Conservation (phyloP, 92 coral and sea anemone genomes). For the Parazoanthus darwini region DNA sequence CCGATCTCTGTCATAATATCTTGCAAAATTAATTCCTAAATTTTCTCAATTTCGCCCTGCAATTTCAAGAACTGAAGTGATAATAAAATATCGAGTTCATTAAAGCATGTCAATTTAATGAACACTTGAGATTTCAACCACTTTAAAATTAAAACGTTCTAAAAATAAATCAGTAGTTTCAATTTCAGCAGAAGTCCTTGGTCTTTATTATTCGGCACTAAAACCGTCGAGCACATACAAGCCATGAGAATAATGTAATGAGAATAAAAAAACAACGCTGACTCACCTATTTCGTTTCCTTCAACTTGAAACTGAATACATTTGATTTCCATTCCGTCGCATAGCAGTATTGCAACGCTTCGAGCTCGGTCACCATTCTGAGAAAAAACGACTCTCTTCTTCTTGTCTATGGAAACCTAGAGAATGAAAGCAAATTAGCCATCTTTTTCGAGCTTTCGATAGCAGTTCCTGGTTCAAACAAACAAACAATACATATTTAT, state of each 20-base stretch:
- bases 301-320: conserved; percentile 12
- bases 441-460: not conserved
- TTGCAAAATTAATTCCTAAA: not conserved
- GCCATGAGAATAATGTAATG: not conserved
- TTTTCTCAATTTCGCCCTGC: not conserved
- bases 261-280: not conserved
- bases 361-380: not conserved
- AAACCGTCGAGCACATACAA: not conserved
- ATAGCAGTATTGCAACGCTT: not conserved
- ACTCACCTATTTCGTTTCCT: conserved; percentile 1
- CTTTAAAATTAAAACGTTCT: not conserved
- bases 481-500: not conserved
- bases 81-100: not conserved
- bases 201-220: not conserved
- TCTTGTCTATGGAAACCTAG: conserved; percentile 24
- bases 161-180: not conserved
- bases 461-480: not conserved
- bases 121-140: no score
- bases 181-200: not conserved
- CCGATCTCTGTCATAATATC: no score
- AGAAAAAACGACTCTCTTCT: not conserved
- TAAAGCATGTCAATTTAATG: not conserved
- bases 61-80: not conserved
- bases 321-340: conserved; percentile 2
- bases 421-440: not conserved